Evolutionary conservation across 2,888 invertebrate species (phyloP), one percentile per base, ranked within the genome.

Genomic region (Chirona hameri): DNA sequence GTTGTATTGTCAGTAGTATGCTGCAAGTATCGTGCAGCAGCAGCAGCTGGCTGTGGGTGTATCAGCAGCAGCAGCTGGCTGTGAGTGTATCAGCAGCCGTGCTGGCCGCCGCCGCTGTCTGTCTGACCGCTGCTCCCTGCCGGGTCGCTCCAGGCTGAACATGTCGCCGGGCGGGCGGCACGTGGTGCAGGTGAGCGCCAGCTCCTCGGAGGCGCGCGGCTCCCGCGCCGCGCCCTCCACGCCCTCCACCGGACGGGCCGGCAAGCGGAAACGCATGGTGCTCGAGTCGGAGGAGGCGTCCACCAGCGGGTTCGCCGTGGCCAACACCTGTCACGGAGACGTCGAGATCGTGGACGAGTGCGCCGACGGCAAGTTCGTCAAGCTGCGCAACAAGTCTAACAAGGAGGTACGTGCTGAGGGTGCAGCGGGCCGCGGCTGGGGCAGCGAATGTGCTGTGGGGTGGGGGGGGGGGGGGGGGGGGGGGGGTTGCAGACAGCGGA

Each of bases 351-450:
- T 91, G 10, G 97, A 97, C 86, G 93, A 93, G 39, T 95, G 95
- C 89, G 91, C 93, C 0, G 95, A 97, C 79, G 98, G 98, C 48
- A 93, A 92, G 87, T 98, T 91, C 87, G 94, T 98, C 82, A 95
- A 94, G 88, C 89, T 98, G 57, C 91, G 91, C 87, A 98, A 98
- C 88, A 97, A 95, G 89, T 93, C 95, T 81, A 92, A 92, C 86
- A 94, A 95, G 91, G 96, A 80, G 80, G 80, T n/a, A n/a, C n/a
- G n/a, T n/a, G n/a, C n/a, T 80, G 48, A 27, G 46, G 27, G 21
- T n/a, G 21, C 46, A 39, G n/a, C n/a, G n/a, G n/a, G n/a, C n/a
- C 39, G 39, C 39, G 39, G 69, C 69, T 12, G n/a, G n/a, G 0
- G 69, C 15, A n/a, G 60, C 1, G 24, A 29, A 29, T 52, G 3